Base-by-base conservation (phyloP, 2,113 vertebrate genomes). In the Hydrochoerus hydrochaeris region DNA sequence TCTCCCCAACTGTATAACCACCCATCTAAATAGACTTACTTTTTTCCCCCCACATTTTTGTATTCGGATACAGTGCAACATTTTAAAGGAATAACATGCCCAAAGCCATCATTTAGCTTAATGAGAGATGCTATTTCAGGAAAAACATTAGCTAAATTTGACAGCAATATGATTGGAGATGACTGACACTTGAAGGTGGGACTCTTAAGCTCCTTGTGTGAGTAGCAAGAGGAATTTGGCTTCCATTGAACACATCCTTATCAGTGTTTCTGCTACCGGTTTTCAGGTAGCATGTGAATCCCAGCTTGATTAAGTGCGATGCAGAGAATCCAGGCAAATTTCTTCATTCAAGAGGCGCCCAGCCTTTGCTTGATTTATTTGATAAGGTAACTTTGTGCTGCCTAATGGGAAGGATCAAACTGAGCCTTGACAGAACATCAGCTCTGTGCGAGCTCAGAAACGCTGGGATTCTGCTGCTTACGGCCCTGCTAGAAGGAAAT, bases 131-230 rank as follows among this genome's bases (percentile, higher is more conserved):
- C 46, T 62, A 69, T 88, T 96, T 92, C 69, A 54, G 85, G 32
- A 84, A 52, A 90, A 86, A 63, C 63, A 75, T 63, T 71, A 92
- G 90, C 71, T 97, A 44, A 95, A 85, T 88, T 78, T 7, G 28
- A 82, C 88, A 88, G 75, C 44, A 71, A 84, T 9, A 19, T 88
- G 81, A 92, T 73, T 97, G 85, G 95, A 87, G 88, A 94, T 96
- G 96, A 97, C 67, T 97, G 97, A 95, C 94, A 88, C 49, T 75
- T 46, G n/a, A 35, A 28, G 87, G n/a, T 75, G 58, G 58, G 90
- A 77, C 94, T 97, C 92, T 69, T 69, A 92, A 73, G 46, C 71
- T 86, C 93, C 63, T 83, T 82, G 83, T 69, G 77, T 69, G 46
- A 81, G 41, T 46, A 96, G 81, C 8, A 75, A 77, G 83, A 58